Evolutionary conservation across 2,888 invertebrate species (phyloP).

Genomic region (Leptopilina drosophilae): DNA sequence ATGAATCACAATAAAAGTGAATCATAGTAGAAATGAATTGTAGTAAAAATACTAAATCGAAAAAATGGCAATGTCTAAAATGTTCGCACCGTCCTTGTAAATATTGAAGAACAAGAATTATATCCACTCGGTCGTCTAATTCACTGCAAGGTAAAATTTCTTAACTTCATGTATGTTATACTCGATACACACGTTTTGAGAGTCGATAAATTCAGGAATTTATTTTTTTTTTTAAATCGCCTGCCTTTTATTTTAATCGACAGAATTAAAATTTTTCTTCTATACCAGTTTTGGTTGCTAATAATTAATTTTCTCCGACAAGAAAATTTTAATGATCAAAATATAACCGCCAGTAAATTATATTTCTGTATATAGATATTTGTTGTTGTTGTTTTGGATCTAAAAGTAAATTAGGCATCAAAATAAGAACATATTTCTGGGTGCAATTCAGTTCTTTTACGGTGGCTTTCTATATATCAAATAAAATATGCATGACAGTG

Average conservation of each 20-base stretch:
- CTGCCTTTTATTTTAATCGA: background rate
- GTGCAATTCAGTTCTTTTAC: background rate
- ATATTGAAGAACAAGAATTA: constrained; percentile 28
- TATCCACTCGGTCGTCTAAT: constrained; percentile 4
- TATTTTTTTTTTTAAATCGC: background rate
- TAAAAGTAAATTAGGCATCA: constrained; percentile 7
- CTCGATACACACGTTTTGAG: background rate
- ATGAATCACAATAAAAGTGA: no score
- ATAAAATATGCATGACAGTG: constrained; percentile 16
- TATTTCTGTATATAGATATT: no score
- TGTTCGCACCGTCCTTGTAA: constrained; percentile 4
- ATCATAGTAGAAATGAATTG: no score
- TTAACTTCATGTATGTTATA: background rate
- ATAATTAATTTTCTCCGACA: background rate
- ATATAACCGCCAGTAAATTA: no score
- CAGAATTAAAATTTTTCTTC: background rate
- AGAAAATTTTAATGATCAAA: background rate
- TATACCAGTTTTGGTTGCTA: background rate
- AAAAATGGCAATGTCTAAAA: background rate
- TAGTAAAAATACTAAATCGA: background rate
- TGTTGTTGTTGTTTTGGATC: no score
- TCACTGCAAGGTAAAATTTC: constrained; percentile 2
- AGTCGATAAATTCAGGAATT: background rate
- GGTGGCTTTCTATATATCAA: constrained; percentile 15
- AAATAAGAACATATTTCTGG: background rate